These are phyloP conservation scores for Leucania comma DNA, from an alignment of 2,888 invertebrate species.

Conservation along the genomic window DNA sequence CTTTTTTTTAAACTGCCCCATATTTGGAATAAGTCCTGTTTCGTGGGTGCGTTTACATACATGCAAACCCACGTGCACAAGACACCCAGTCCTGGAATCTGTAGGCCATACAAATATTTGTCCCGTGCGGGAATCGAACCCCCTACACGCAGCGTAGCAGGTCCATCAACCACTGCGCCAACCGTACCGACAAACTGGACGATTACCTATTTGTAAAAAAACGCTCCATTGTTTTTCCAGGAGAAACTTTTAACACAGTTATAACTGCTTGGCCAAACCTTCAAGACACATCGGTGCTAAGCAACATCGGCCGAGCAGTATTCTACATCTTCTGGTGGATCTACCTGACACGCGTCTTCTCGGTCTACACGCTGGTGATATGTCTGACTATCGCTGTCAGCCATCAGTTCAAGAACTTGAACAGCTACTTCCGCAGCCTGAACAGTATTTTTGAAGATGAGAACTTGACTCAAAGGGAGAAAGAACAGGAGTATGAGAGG, in stretches of 20 bases:
- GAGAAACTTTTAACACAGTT: constrained; percentile 69
- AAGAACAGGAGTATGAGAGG: constrained; percentile 71
- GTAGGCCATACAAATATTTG: too few species aligned
- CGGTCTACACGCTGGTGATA: constrained; percentile 67
- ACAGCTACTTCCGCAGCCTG: constrained; percentile 65
- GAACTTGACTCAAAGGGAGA: constrained; percentile 58
- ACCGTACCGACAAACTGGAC: too few species aligned
- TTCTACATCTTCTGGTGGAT: constrained; percentile 73
- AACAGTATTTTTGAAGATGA: constrained; percentile 54
- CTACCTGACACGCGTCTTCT: constrained; percentile 63
- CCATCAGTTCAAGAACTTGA: constrained; percentile 67
- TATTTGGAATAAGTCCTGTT: too few species aligned
- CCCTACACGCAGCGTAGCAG: too few species aligned
- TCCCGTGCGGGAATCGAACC: too few species aligned
- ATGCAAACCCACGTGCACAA: too few species aligned
- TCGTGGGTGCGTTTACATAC: too few species aligned
- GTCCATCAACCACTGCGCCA: too few species aligned
- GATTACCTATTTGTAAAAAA: too few species aligned
- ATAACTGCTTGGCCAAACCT: constrained; percentile 76
- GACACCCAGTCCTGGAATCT: too few species aligned
- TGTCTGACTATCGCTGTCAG: constrained; percentile 68
- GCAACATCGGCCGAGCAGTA: constrained; percentile 62
- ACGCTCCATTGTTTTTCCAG: constrained; percentile 47
- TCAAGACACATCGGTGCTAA: constrained; percentile 60
- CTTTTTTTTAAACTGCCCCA: too few species aligned